Percentiles rank a stretch among this genome's conserved stretches.
Evolutionary conservation across 2,113 vertebrate genomes (phyloP).

Genomic region (Urocynchramus pylzowi): DNA sequence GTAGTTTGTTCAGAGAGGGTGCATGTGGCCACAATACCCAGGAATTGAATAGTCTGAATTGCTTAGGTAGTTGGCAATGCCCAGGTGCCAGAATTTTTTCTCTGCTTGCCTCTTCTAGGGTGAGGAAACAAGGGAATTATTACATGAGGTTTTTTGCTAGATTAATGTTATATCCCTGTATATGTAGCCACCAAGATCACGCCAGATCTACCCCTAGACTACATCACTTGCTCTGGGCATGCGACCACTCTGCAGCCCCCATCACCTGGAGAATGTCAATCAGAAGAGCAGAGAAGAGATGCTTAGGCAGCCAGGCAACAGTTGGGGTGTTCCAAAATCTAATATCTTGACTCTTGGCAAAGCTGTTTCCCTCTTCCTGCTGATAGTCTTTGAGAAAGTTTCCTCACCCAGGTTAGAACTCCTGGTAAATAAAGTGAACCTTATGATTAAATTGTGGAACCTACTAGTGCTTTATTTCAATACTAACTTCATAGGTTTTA

Average conservation of each 20-base stretch:
- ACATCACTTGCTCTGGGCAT: no score
- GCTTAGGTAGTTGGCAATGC: no score
- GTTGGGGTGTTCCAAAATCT: neutral
- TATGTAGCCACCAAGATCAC: neutral
- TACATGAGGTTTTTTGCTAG: fast-evolving
- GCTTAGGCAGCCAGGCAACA: neutral
- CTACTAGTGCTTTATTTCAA: neutral
- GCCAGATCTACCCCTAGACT: neutral
- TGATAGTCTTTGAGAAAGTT: neutral
- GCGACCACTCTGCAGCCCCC: neutral
- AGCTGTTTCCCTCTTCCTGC: neutral
- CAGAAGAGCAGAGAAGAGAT: neutral
- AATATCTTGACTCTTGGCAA: neutral
- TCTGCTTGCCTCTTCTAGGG: neutral
- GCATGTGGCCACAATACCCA: fast-evolving
- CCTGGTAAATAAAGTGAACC: neutral
- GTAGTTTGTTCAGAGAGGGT: neutral
- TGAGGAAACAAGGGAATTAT: neutral
- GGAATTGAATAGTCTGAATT: neutral
- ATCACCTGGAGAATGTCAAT: neutral
- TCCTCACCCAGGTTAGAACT: neutral
- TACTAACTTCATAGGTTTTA: neutral
- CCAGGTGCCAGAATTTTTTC: neutral
- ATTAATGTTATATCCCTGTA: neutral
- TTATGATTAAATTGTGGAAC: neutral